Evolutionary conservation across 92 coral and sea anemone genomes (phyloP), one percentile per base, ranked within the genome.

Genomic region (Epizoanthus rinbou): DNA sequence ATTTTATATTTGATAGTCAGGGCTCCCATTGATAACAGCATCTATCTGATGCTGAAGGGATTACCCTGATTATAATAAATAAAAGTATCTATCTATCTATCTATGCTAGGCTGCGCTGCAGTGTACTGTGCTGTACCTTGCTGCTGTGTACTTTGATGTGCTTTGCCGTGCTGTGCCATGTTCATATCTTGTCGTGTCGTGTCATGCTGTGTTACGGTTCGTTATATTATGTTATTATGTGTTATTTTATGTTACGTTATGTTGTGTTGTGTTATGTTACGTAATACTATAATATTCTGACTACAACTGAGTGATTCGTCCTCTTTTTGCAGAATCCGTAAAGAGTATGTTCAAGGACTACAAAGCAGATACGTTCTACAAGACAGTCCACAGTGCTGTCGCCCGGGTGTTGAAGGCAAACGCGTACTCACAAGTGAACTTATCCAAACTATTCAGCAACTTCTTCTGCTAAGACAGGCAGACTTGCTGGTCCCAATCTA

Each of bases 391-490:
- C 73, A 62, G 79, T 23, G 73, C 85, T 52, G 85, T 96, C 19
- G 74, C 88, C 47, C 86, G 62, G 64, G 68, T 94, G 56, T 84
- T 96, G 85, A 45, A 81, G 22, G 68, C 94, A 18, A 96, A 96
- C 79, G 90, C 98, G 8, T 96, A 96, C 84, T 96, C 98, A 47
- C 97, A 94, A 80, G 99, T 96, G 66, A 93, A 94, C 83, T 91
- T 96, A 15, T 83, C 97, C 3, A 96, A 92, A 78, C 86, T 96
- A 25, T 96, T 96, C 79, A 82, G 88, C 39, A 75, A 63, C 76
- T 89, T 90, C 83, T 81, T 87, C 31, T 52, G 69, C 60, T 62
- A 25, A 87, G 64, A 66, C 62, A 15, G 25, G 54, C 59, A 73
- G 54, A 10, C 47, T 31, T 5, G 73, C 73, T 5, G 50, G 28